Evolutionary conservation across 1,140 invertebrate genomes (phyloP), one percentile per base, ranked within the genome.

Genomic region (Ectropis grisescens): DNA sequence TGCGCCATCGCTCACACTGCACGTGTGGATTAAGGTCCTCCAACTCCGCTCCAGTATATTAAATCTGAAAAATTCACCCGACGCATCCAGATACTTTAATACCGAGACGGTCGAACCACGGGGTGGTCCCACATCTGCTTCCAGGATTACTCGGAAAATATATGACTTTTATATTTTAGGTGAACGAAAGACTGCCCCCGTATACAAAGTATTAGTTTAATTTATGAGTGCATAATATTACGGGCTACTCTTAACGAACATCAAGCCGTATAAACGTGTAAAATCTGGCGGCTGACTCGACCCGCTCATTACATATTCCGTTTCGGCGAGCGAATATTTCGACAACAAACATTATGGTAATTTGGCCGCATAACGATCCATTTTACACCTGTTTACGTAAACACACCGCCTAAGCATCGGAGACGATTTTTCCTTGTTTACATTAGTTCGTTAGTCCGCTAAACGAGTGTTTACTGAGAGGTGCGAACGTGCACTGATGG

Each of bases 321-420:
- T 58, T 65, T 58, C 42, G 41, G 33, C 31, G 52, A 52, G 61
- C 54, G 52, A 65, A 68, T 59, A 68, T 68, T 67, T 68, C 54
- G 56, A 66, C 58, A 62, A 64, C 61, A 62, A 69, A 75, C 65
- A 75, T 75, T 71, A 75, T 75, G 67, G 43, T 69, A 75, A 75
- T 75, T 62, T 39, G 26, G 43, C 48, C 44, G 50, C 57, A 57
- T 67, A 65, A 69, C 59, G 57, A 69, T 66, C 61, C 55, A 61
- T 67, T 68, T 66, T 64, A 64, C 68, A 68, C 68, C 64, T 68
- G 61, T 71, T 71, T 71, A 62, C 57, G 61, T 64, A 68, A 71
- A 68, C 58, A 66, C 41, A 46, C 37, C 35, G 40, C 43, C 49
- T 56, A 47, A 58, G 55, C 54, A 41, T 35, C 36, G 45, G 53